phyloP scores from a whole-genome alignment of 2,113 vertebrate genomes.

The Nibea coibor region DNA sequence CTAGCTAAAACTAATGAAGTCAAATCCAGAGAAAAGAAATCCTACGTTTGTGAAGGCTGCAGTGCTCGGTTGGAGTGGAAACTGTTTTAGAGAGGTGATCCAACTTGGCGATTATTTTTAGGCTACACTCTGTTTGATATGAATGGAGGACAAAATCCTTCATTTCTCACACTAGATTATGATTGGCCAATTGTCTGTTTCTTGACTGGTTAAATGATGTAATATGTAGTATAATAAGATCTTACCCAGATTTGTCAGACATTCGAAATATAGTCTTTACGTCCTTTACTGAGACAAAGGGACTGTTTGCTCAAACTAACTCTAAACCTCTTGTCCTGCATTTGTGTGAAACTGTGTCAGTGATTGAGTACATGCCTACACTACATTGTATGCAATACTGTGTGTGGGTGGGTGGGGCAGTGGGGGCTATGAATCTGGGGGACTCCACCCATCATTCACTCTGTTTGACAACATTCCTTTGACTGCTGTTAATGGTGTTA shows the following conservation, averaged over 20 bases:
- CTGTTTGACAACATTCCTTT: constrained; percentile 54
- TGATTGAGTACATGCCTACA: constrained; percentile 17
- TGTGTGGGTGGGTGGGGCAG: constrained; percentile 5
- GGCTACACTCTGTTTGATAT: too few relatives aligned
- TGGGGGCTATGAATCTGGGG: not conserved
- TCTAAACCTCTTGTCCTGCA: not conserved
- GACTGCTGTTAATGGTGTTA: constrained; percentile 35
- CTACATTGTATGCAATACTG: not conserved
- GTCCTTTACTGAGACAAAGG: not conserved
- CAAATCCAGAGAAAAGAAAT: too few relatives aligned
- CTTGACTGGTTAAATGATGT: too few relatives aligned
- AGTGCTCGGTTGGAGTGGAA: too few relatives aligned
- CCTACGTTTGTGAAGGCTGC: too few relatives aligned
- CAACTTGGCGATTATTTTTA: too few relatives aligned
- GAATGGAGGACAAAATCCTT: too few relatives aligned
- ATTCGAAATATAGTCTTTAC: not conserved
- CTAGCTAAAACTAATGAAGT: too few relatives aligned
- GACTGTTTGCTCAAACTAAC: not conserved
- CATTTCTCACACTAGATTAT: too few relatives aligned
- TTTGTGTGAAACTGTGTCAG: constrained; percentile 11
- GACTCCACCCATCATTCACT: constrained; percentile 46
- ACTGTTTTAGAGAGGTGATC: too few relatives aligned
- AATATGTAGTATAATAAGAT: not conserved
- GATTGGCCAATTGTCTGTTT: too few relatives aligned
- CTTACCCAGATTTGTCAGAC: not conserved